Percentiles rank a stretch among this genome's conserved stretches.
phyloP scores from a whole-genome alignment of 2,113 vertebrate genomes.

The Eulemur macaco region DNA sequence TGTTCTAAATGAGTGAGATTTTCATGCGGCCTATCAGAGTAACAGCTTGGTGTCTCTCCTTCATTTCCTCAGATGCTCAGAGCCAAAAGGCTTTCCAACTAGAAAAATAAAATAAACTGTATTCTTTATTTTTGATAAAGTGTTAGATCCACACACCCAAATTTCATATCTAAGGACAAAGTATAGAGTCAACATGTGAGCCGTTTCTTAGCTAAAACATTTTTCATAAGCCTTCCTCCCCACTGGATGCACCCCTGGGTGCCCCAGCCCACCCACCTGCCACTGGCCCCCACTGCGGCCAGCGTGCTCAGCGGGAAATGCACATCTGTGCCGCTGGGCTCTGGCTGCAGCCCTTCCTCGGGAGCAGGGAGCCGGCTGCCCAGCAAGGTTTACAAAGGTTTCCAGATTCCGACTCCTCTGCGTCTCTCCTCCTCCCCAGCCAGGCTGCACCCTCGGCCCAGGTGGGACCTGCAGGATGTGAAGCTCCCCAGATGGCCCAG shows the following conservation, averaged over 20 bases:
- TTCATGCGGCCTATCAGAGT: background rate
- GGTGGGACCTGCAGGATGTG: background rate
- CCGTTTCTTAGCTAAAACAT: background rate
- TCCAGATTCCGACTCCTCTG: background rate
- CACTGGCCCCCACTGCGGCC: background rate
- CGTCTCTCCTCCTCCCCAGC: rapidly evolving
- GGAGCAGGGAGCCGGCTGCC: background rate
- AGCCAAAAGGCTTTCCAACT: background rate
- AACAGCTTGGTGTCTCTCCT: background rate
- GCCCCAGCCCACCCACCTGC: background rate
- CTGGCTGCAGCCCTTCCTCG: background rate
- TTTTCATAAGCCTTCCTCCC: background rate
- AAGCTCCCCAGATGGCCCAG: rapidly evolving
- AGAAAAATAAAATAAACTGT: background rate
- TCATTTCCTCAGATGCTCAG: background rate
- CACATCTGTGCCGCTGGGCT: background rate
- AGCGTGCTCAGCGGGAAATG: background rate
- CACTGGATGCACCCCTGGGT: rapidly evolving
- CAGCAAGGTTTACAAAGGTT: background rate
- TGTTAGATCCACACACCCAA: background rate
- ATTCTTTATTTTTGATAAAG: background rate
- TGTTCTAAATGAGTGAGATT: constrained; percentile 49
- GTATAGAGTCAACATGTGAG: background rate
- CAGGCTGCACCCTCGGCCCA: background rate
- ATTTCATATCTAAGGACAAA: background rate